Conservation (phyloP, 2,888 invertebrate species). For the Amorpha juglandis region DNA sequence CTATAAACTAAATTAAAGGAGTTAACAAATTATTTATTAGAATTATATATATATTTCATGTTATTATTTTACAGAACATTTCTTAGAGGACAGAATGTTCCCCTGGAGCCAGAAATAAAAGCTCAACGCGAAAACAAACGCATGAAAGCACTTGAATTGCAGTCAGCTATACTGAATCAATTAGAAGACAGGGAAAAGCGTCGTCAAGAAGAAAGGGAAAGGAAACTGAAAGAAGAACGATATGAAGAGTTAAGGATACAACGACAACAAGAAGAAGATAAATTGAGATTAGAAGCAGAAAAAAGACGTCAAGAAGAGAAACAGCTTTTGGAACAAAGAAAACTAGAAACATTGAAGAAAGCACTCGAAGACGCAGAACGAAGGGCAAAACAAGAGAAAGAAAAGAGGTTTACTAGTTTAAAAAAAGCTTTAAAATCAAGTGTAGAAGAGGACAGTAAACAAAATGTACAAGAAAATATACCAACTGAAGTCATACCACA, state of each 20-base stretch:
- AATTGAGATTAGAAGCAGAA: constrained; percentile 89
- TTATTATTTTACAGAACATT: constrained; percentile 81
- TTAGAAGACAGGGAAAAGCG: constrained; percentile 91
- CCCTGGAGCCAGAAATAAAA: constrained; percentile 90
- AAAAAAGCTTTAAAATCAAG: constrained; percentile 55
- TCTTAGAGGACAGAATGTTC: constrained; percentile 93
- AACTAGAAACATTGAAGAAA: constrained; percentile 89
- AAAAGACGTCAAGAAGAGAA: constrained; percentile 87
- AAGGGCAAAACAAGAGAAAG: constrained; percentile 88
- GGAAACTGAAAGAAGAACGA: constrained; percentile 89
- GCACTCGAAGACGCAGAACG: constrained; percentile 91
- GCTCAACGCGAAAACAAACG: constrained; percentile 92
- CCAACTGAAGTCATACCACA: constrained; percentile 39
- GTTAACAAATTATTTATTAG: background rate
- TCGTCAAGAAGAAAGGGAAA: constrained; percentile 90
- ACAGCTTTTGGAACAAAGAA: constrained; percentile 88
- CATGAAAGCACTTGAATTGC: constrained; percentile 93
- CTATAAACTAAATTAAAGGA: background rate
- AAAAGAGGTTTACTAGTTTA: constrained; percentile 72
- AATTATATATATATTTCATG: constrained; percentile 30
- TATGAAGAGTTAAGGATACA: constrained; percentile 91
- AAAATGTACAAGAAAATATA: constrained; percentile 49
- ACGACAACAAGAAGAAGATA: constrained; percentile 89
- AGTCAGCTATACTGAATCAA: constrained; percentile 93
- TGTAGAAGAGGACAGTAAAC: constrained; percentile 48